Conservation (phyloP, 2,113 vertebrate species). For the Dascyllus trimaculatus region DNA sequence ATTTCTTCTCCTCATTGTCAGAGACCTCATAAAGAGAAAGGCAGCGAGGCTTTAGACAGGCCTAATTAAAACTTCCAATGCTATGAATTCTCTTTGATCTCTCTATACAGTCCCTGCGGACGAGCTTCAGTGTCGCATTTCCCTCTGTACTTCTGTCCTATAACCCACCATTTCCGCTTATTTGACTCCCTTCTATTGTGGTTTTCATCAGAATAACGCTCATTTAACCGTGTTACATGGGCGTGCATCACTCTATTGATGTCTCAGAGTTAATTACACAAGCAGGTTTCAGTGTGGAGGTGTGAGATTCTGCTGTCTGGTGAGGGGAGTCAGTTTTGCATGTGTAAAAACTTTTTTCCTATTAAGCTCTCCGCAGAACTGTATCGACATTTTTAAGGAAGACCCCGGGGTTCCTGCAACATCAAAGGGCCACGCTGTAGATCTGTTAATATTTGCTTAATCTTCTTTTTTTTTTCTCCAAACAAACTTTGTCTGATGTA, state of each 20-base stretch:
- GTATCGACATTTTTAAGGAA: constrained; percentile 13
- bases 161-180: constrained; percentile 15
- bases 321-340: background rate
- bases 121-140: constrained; percentile 18
- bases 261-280: constrained; percentile 6
- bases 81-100: constrained; percentile 69
- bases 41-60: constrained; percentile 50
- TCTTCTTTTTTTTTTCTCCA: no score
- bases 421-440: constrained; percentile 30
- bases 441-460: constrained; percentile 19
- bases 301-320: no score
- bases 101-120: constrained; percentile 45
- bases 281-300: background rate
- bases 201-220: constrained; percentile 17
- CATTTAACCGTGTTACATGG: constrained; percentile 10
- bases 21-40: constrained; percentile 50
- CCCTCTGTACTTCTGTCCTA: constrained; percentile 33
- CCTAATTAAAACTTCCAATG: constrained; percentile 74
- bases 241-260: background rate
- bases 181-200: constrained; percentile 12
- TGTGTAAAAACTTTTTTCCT: constrained; percentile 11
- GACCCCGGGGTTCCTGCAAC: constrained; percentile 11
- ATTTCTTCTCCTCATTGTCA: constrained; percentile 59
- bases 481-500: background rate
- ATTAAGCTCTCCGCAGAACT: constrained; percentile 22